Conservation (phyloP, 2,888 invertebrate species). For the Agrotis puta region DNA sequence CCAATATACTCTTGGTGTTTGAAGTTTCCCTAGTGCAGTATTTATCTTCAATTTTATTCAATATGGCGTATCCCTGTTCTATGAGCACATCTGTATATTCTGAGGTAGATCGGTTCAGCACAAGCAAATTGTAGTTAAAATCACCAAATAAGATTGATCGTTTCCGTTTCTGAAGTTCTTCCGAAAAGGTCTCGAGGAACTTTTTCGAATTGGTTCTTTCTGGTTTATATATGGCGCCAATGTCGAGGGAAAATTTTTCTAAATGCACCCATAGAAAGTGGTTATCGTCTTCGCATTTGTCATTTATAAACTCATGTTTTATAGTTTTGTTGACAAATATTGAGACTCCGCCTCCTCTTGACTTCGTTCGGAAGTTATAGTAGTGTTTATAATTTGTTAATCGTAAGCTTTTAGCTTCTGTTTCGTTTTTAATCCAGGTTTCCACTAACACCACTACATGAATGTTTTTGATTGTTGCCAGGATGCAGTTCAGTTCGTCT, state of each 20-base stretch:
- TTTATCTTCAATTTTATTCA: slow-evolving; percentile 19
- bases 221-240: slow-evolving; percentile 47
- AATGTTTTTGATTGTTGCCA: too few species aligned
- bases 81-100: neutral
- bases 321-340: too few species aligned
- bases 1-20: slow-evolving; percentile 15
- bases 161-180: slow-evolving; percentile 2
- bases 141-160: slow-evolving; percentile 19
- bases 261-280: slow-evolving; percentile 62
- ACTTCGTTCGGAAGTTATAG: too few species aligned
- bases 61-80: slow-evolving; percentile 11
- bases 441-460: too few species aligned
- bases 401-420: too few species aligned
- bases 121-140: slow-evolving; percentile 11
- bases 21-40: slow-evolving; percentile 25
- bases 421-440: too few species aligned
- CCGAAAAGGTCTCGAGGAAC: slow-evolving; percentile 8
- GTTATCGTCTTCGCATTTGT: slow-evolving; percentile 49
- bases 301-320: slow-evolving; percentile 55
- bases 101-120: too few species aligned
- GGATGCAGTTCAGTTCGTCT: too few species aligned
- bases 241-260: slow-evolving; percentile 15
- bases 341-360: too few species aligned
- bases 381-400: too few species aligned
- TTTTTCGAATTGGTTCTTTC: neutral